Percentiles rank a stretch among this genome's conserved stretches.
These are phyloP conservation scores for Stenichneumon culpator DNA, from an alignment of 2,888 invertebrate genomes.

Conservation along the genomic window DNA sequence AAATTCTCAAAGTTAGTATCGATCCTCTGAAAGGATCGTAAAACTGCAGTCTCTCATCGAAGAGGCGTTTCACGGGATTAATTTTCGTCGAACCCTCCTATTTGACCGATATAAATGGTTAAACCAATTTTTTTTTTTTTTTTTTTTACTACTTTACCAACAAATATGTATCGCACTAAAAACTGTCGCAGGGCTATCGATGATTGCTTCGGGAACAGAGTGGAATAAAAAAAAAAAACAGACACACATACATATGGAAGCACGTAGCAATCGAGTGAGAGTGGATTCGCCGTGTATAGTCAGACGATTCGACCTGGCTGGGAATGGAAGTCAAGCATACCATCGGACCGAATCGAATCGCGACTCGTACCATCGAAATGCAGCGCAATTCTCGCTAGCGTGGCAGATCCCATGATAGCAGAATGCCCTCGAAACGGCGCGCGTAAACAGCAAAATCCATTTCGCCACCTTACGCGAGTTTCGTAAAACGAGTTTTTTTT, in stretches of 20 bases:
- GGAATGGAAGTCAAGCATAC: constrained; percentile 48
- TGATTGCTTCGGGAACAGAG: constrained; percentile 13
- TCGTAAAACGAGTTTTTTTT: constrained; percentile 55
- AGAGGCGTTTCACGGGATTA: too few relatives aligned
- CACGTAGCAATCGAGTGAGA: constrained; percentile 62
- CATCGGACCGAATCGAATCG: constrained; percentile 15
- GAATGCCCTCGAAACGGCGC: constrained; percentile 21
- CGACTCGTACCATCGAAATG: constrained; percentile 44
- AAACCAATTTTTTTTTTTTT: background rate
- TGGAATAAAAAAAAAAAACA: constrained; percentile 2
- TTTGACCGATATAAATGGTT: too few relatives aligned
- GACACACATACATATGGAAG: background rate
- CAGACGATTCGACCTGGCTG: constrained; percentile 57
- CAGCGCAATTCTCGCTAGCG: constrained; percentile 57
- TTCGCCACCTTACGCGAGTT: constrained; percentile 53
- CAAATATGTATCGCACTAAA: background rate
- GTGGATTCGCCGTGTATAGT: constrained; percentile 66
- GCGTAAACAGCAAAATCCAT: constrained; percentile 47
- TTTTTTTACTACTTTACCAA: background rate
- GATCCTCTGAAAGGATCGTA: too few relatives aligned
- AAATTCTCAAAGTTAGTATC: too few relatives aligned
- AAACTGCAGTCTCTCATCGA: too few relatives aligned
- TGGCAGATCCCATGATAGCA: constrained; percentile 49
- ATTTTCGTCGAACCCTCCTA: too few relatives aligned
- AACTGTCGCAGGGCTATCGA: background rate